phyloP scores from a whole-genome alignment of 2,888 invertebrate genomes.

The Drosophila aldrichi region DNA sequence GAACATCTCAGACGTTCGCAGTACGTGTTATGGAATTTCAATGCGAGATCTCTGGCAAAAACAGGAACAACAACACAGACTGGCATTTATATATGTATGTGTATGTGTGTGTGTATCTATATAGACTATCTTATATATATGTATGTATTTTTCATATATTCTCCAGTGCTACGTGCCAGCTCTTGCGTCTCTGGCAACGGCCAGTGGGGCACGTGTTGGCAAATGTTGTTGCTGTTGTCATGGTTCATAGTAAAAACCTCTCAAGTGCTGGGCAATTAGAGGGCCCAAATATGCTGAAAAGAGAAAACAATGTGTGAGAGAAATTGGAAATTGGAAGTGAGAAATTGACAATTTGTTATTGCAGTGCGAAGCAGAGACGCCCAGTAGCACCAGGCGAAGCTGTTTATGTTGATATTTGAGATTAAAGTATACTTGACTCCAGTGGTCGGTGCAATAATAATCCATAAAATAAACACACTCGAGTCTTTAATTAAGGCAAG shows the following conservation, averaged over 20 bases:
- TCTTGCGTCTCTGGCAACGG: conserved; percentile 31
- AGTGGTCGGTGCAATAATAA: conserved; percentile 1
- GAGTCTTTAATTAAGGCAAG: conserved; percentile 9
- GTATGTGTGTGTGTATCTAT: not conserved
- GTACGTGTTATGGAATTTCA: conserved; percentile 83
- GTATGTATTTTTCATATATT: no score
- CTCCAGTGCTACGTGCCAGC: conserved; percentile 43
- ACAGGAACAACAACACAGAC: conserved; percentile 10
- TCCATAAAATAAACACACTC: conserved; percentile 9
- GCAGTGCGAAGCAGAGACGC: conserved; percentile 35
- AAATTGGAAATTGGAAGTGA: not conserved
- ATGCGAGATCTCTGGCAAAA: conserved; percentile 69
- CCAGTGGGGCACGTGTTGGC: conserved; percentile 60
- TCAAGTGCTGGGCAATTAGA: conserved; percentile 70
- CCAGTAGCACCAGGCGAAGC: conserved; percentile 41
- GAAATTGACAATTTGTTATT: conserved; percentile 35
- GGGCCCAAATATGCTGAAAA: conserved; percentile 34
- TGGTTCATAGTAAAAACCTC: conserved; percentile 38
- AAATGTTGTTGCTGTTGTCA: conserved; percentile 35
- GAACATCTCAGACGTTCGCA: conserved; percentile 80
- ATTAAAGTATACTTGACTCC: conserved; percentile 11
- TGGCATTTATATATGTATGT: not conserved
- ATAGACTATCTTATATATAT: not conserved
- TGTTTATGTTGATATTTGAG: conserved; percentile 43
- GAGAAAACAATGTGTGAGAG: not conserved